Percentiles rank a stretch among this genome's conserved stretches.
Evolutionary conservation across 2,797 vertebrate genomes (phyloP).

Genomic region (Smutsia temminckii): DNA sequence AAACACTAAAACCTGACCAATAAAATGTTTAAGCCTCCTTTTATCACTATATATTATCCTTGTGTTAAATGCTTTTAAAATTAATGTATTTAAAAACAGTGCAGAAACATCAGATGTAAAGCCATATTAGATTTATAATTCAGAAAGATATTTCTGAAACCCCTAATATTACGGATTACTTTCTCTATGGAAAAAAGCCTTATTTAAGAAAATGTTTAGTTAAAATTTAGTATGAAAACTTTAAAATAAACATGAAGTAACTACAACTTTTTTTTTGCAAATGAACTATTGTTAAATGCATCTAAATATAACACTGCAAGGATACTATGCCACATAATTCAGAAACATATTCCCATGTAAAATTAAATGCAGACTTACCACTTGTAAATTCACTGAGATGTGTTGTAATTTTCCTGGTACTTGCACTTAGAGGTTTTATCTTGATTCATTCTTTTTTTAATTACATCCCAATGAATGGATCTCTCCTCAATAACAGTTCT

Average conservation of each 20-base stretch:
- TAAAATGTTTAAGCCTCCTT: slow-evolving; percentile 6
- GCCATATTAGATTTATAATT: not conserved
- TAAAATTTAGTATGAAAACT: slow-evolving; percentile 43
- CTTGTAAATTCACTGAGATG: slow-evolving; percentile 63
- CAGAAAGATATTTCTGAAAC: slow-evolving; percentile 12
- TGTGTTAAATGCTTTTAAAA: slow-evolving; percentile 19
- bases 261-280: slow-evolving; percentile 5
- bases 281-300: not conserved
- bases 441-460: slow-evolving; percentile 65
- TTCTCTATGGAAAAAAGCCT: not conserved
- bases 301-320: slow-evolving; percentile 25
- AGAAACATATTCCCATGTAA: slow-evolving; percentile 45
- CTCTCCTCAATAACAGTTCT: slow-evolving; percentile 54
- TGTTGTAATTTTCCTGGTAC: slow-evolving; percentile 51
- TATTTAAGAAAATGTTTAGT: slow-evolving; percentile 32
- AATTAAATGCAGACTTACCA: slow-evolving; percentile 74
- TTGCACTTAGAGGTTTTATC: slow-evolving; percentile 67
- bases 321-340: not conserved
- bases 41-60: not conserved
- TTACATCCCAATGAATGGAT: slow-evolving; percentile 54
- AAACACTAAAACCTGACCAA: not conserved
- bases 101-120: not conserved
- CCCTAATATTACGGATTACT: not conserved
- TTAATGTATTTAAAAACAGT: not conserved
- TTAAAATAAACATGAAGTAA: slow-evolving; percentile 12